Percentiles rank a stretch among this genome's conserved stretches.
These are phyloP conservation scores for Herpetotheres cachinnans DNA, from an alignment of 2,113 vertebrate species.

Conservation along the genomic window DNA sequence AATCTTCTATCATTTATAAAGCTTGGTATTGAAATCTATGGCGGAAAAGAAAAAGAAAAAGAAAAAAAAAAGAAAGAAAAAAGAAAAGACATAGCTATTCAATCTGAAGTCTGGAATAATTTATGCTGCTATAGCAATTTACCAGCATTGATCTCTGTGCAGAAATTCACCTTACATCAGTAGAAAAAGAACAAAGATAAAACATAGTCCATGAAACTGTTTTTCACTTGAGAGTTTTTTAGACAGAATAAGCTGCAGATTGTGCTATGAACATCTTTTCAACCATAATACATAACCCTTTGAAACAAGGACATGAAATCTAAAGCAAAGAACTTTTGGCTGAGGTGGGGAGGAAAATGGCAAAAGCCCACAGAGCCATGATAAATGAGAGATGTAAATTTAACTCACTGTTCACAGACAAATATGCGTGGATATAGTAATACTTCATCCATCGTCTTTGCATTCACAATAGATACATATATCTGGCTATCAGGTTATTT, in stretches of 20 bases:
- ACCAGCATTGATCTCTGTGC: not conserved
- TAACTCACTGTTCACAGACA: not conserved
- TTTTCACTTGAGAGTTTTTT: not conserved
- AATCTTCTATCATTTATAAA: not conserved
- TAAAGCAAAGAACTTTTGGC: not conserved
- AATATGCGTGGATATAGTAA: not conserved
- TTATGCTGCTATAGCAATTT: not conserved
- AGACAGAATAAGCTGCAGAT: not conserved
- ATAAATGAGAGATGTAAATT: not conserved
- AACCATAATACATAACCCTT: not conserved
- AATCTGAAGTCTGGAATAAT: not conserved
- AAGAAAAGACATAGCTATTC: not conserved
- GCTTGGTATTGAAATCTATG: not conserved
- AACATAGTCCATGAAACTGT: not conserved
- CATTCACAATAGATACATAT: not conserved
- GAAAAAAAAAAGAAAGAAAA: not conserved
- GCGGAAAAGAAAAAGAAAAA: too few species aligned
- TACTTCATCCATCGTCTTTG: not conserved
- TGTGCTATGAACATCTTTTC: not conserved
- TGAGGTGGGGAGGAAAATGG: not conserved
- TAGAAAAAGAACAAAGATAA: not conserved
- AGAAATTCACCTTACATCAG: constrained; percentile 8
- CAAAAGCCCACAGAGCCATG: not conserved
- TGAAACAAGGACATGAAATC: not conserved
- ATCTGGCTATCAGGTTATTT: not conserved